phyloP scores from a whole-genome alignment of 2,888 invertebrate species.

The Tipula helvola region DNA sequence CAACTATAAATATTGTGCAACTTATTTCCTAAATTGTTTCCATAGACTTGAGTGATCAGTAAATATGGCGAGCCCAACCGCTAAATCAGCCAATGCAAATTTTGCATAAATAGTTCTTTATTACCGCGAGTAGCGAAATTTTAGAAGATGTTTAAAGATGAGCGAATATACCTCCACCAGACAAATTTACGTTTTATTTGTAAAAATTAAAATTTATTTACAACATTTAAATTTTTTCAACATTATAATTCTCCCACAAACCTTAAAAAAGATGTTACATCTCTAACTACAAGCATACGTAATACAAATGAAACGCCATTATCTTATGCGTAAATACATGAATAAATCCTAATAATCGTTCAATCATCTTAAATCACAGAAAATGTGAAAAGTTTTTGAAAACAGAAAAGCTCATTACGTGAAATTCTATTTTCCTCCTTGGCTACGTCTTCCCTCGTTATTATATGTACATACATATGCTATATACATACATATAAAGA shows the following conservation, averaged over 20 bases:
- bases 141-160: neutral
- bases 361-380: neutral
- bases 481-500: neutral
- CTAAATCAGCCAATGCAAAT: too few species aligned
- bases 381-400: neutral
- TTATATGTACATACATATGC: neutral
- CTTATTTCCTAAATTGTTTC: too few species aligned
- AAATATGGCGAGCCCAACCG: too few species aligned
- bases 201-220: neutral
- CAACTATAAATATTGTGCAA: too few species aligned
- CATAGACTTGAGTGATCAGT: too few species aligned
- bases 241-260: neutral
- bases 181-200: neutral
- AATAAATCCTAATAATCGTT: neutral
- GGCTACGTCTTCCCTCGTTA: neutral
- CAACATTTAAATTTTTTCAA: neutral
- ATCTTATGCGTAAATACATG: neutral
- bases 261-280: neutral
- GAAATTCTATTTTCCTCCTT: neutral
- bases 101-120: too few species aligned
- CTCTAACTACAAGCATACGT: neutral
- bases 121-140: neutral
- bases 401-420: neutral
- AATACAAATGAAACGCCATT: neutral
- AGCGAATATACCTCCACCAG: neutral